phyloP scores from a whole-genome alignment of 92 coral and sea anemone genomes.

The Montipora capitata region DNA sequence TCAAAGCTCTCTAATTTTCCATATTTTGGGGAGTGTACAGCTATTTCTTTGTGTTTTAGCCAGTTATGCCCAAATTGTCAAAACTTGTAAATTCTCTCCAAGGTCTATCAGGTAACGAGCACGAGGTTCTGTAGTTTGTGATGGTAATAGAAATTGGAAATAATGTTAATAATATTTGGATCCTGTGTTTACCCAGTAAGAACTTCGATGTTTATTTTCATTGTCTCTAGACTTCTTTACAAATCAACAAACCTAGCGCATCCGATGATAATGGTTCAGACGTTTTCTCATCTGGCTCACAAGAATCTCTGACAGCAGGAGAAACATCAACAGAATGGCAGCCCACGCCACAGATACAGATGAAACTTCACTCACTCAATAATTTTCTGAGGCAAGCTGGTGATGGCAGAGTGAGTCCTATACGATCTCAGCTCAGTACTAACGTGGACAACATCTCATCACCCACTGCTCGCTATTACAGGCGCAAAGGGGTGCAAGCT shows the following conservation, averaged over 20 bases:
- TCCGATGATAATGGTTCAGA: neutral
- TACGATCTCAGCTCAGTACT: constrained; percentile 43
- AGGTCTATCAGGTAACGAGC: too few relatives aligned
- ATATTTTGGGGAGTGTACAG: too few relatives aligned
- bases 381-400: constrained; percentile 28
- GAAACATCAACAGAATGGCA: constrained; percentile 60
- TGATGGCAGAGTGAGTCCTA: constrained; percentile 34
- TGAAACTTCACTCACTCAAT: constrained; percentile 32
- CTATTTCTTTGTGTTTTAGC: too few relatives aligned
- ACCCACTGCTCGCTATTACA: constrained; percentile 36
- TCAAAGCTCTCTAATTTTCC: neutral
- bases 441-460: constrained; percentile 29
- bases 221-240: too few relatives aligned
- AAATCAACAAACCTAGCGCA: too few relatives aligned
- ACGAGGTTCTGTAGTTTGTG: too few relatives aligned
- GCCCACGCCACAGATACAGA: constrained; percentile 57
- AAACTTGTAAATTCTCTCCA: too few relatives aligned
- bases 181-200: too few relatives aligned
- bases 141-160: too few relatives aligned
- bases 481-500: constrained; percentile 43
- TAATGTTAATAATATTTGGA: too few relatives aligned
- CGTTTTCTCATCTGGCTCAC: constrained; percentile 24
- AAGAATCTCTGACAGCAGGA: constrained; percentile 10
- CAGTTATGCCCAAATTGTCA: too few relatives aligned
- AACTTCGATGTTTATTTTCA: too few relatives aligned